Evolutionary conservation across 2,888 invertebrate genomes (phyloP).

Genomic region (Uropetala carovei): DNA sequence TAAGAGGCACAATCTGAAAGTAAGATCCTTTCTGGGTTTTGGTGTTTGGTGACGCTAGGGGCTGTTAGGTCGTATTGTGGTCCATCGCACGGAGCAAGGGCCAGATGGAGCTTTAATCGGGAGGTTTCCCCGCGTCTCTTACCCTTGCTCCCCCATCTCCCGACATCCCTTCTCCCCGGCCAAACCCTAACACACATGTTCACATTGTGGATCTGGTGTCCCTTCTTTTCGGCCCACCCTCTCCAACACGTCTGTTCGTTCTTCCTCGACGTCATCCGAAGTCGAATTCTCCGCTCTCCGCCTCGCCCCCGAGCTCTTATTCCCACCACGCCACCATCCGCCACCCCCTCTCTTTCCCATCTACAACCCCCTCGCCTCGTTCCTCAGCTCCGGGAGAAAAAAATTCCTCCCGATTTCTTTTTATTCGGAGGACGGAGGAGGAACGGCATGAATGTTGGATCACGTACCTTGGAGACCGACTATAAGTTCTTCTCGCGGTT

Average conservation of each 20-base stretch:
- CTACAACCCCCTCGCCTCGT: not conserved
- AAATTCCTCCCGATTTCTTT: slow-evolving; percentile 6
- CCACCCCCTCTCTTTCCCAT: not conserved
- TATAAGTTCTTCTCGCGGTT: slow-evolving; percentile 49
- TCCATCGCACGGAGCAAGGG: not conserved
- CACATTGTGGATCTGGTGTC: not conserved
- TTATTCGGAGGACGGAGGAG: slow-evolving; percentile 17
- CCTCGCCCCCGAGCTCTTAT: not conserved
- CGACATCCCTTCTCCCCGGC: not conserved
- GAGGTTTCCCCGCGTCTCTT: no score
- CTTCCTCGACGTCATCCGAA: slow-evolving; percentile 17
- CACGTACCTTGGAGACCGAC: slow-evolving; percentile 39
- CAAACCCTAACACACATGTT: not conserved
- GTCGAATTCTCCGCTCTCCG: not conserved
- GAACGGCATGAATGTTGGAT: slow-evolving; percentile 13
- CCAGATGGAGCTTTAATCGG: slow-evolving; percentile 34
- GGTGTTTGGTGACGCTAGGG: not conserved
- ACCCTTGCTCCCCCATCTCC: not conserved
- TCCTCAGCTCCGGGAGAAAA: not conserved
- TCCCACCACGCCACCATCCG: not conserved
- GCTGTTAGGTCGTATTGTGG: not conserved
- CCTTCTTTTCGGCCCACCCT: not conserved
- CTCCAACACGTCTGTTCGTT: not conserved
- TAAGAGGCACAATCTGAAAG: not conserved
- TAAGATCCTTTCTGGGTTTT: slow-evolving; percentile 34